A percentile compares a stretch with the other conserved stretches of the same genome.
Conservation (phyloP, 2,888 invertebrate species). For the Pseudococcus viburni region DNA sequence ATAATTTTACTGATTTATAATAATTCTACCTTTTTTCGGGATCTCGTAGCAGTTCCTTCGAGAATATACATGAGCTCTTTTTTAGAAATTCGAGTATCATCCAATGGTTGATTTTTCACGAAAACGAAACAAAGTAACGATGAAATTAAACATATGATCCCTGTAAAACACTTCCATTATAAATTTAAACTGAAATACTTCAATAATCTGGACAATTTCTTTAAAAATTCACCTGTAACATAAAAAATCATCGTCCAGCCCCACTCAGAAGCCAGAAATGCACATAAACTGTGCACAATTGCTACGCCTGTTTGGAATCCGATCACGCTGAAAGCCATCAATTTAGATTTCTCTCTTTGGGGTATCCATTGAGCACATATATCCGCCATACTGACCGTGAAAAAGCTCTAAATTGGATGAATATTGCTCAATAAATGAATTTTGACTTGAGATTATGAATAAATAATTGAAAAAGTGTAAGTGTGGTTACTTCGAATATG, state of each 20-base stretch:
- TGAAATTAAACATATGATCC: background rate
- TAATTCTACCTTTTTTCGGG: background rate
- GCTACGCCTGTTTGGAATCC: slow-evolving; percentile 8
- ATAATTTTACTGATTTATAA: too few relatives aligned
- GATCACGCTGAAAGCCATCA: slow-evolving; percentile 5
- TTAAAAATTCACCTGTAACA: background rate
- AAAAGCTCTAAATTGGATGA: background rate
- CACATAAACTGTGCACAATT: background rate
- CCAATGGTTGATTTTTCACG: slow-evolving; percentile 2
- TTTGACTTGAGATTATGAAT: too few relatives aligned
- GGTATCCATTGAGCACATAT: slow-evolving; percentile 26
- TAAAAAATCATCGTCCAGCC: slow-evolving; percentile 28
- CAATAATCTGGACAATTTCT: background rate
- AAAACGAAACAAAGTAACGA: background rate
- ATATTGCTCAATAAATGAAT: too few relatives aligned
- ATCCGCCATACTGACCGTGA: slow-evolving; percentile 27
- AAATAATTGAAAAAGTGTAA: background rate
- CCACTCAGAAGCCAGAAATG: background rate
- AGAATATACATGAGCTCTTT: background rate
- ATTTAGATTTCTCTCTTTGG: background rate
- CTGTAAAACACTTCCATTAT: background rate
- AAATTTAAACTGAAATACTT: background rate
- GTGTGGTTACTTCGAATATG: slow-evolving; percentile 10
- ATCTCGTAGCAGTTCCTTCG: background rate
- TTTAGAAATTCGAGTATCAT: background rate